Base-by-base conservation (phyloP, 1,140 invertebrate species). In the Megalonaias nervosa region DNA sequence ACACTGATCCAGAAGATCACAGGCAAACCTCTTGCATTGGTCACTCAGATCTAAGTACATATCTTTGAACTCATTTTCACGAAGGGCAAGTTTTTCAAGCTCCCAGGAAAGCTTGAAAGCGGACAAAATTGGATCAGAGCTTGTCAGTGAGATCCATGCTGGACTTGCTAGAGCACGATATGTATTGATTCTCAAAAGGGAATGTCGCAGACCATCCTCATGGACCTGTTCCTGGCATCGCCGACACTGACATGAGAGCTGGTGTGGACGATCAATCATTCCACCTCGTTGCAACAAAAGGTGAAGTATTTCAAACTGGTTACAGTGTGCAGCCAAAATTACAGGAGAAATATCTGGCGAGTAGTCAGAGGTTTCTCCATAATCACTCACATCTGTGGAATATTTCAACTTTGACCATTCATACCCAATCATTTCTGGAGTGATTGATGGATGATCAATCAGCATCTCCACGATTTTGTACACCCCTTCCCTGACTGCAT, bases 61-160 rank as follows among this genome's bases (percentile, higher is more conserved):
- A 62, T 88, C 89, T 84, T 93, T 91, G 82, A 94, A 93, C 80
- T 94, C 93, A 15, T 91, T 92, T 67, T 93, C 92, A 59, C 91
- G 81, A 6, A 87, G 75, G 2, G 87, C 87, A 23, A 88, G 75
- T 69, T 87, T 85, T 60, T 86, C 84, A 15, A 95, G 88, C 73
- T 94, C 94, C 60, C 89, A 84, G 0, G 92, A 92, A 16, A 95
- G 89, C 71, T 91, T 85, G 83, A 95, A 95, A 2, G 94, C 93
- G n/a, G 92, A 89, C 16, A 94, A 88, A 70, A 95, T 93, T 0
- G 94, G 94, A 88, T 95, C 94, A 14, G 92, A 85, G 0, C 92
- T 92, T 0, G 92, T 93, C 70, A 94, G 92, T 62, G 93, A 94
- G 72, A 95, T 93, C 87, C 94, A 95, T 0, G 93, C 91, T 16